phyloP scores from a whole-genome alignment of 2,888 invertebrate genomes.

The Drosophila greeni region DNA sequence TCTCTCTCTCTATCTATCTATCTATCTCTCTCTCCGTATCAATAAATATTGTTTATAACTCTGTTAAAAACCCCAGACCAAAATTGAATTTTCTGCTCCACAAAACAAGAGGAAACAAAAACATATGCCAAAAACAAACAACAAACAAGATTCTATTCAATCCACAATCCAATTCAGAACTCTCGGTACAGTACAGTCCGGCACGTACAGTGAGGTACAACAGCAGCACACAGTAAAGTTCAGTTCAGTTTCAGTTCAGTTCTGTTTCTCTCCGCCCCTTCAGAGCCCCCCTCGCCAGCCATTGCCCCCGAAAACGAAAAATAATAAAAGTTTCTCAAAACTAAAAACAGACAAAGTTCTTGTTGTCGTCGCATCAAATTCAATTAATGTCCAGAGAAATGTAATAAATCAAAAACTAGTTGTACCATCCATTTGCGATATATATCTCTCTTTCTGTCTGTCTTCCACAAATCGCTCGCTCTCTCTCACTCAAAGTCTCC shows the following conservation, averaged over 20 bases:
- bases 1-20: conserved; percentile 24
- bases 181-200: conserved; percentile 12
- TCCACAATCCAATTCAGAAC: conserved; percentile 19
- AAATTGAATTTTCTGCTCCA: conserved; percentile 46
- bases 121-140: conserved; percentile 14
- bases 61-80: conserved; percentile 40
- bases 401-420: conserved; percentile 61
- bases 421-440: conserved; percentile 50
- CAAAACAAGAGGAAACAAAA: conserved; percentile 34
- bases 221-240: conserved; percentile 11
- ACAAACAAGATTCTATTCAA: conserved; percentile 26
- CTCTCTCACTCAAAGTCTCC: conserved; percentile 22
- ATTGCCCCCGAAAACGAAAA: conserved; percentile 39
- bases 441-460: conserved; percentile 31
- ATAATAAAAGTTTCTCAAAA: conserved; percentile 58
- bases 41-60: conserved; percentile 32
- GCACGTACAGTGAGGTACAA: conserved; percentile 18
- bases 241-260: conserved; percentile 22
- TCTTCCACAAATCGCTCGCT: conserved; percentile 18
- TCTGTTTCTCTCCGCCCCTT: conserved; percentile 34
- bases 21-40: conserved; percentile 33
- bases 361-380: conserved; percentile 70
- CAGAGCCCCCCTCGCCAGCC: conserved; percentile 58
- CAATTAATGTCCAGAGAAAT: conserved; percentile 64
- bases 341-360: conserved; percentile 56